phyloP scores from a whole-genome alignment of 2,797 vertebrate genomes.

The Poliocrania exsul region DNA sequence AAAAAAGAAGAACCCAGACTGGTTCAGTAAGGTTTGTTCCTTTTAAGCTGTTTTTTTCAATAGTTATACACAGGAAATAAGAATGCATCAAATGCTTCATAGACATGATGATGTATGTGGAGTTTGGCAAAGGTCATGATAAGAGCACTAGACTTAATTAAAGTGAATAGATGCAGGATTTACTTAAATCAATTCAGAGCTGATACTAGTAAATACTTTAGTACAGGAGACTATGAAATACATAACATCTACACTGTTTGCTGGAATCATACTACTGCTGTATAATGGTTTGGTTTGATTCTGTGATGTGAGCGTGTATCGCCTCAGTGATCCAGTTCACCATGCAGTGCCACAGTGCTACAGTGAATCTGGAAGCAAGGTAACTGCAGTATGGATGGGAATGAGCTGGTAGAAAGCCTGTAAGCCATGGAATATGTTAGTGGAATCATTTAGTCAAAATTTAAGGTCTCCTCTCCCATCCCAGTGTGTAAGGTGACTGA shows the following conservation, averaged over 20 bases:
- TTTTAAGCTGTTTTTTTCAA: neutral
- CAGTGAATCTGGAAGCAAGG: rapidly evolving
- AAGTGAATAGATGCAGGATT: neutral
- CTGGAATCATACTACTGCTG: neutral
- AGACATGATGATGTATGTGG: neutral
- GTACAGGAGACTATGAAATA: neutral
- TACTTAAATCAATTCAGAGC: neutral
- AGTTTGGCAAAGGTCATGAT: neutral
- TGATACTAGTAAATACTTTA: neutral
- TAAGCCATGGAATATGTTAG: neutral
- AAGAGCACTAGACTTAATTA: neutral
- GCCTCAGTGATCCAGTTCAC: neutral
- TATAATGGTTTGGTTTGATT: neutral
- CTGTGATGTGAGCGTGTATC: neutral
- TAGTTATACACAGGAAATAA: neutral
- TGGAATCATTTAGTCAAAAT: neutral
- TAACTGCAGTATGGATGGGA: neutral
- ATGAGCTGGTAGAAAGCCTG: neutral
- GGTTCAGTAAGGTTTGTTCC: conserved; percentile 90
- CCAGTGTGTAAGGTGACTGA: neutral
- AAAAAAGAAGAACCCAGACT: conserved; percentile 90
- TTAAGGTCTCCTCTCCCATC: neutral
- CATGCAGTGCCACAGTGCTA: rapidly evolving
- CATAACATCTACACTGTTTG: neutral
- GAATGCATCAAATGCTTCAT: neutral